phyloP scores from a whole-genome alignment of 2,113 vertebrate species.

The Baryphthengus martii region DNA sequence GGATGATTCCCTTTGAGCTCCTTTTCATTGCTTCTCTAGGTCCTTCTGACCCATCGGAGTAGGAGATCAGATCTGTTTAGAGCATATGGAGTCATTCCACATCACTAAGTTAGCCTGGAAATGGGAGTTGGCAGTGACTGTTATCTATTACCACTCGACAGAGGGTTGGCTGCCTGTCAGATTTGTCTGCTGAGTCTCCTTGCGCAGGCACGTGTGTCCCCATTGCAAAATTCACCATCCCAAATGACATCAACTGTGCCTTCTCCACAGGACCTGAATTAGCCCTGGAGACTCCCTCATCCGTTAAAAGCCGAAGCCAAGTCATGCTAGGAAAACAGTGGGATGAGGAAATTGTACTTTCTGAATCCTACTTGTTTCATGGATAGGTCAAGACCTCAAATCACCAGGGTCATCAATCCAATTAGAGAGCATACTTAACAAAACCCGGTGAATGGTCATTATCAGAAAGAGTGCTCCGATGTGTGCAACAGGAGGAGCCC shows the following conservation, averaged over 20 bases:
- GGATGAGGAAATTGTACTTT: conserved; percentile 3
- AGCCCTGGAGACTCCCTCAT: conserved; percentile 31
- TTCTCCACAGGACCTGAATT: background rate
- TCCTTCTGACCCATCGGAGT: background rate
- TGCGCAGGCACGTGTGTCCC: conserved; percentile 32
- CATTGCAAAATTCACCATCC: conserved; percentile 13
- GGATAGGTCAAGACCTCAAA: conserved; percentile 35
- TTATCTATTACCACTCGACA: conserved; percentile 47
- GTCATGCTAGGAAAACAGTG: conserved; percentile 5
- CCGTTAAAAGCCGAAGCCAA: background rate
- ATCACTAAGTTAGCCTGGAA: conserved; percentile 52
- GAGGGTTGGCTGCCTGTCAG: conserved; percentile 56
- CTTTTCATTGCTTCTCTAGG: background rate
- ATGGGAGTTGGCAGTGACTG: conserved; percentile 51
- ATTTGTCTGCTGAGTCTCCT: conserved; percentile 32
- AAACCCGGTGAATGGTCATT: background rate
- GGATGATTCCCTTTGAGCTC: background rate
- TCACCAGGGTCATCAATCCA: conserved; percentile 34
- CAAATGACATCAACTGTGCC: conserved; percentile 32
- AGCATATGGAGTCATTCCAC: conserved; percentile 62
- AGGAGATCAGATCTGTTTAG: background rate
- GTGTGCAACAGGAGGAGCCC: background rate
- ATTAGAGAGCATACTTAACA: conserved; percentile 3
- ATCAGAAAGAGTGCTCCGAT: background rate
- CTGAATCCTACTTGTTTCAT: conserved; percentile 19